Evolutionary conservation across 2,888 invertebrate species (phyloP).

Genomic region (Lepas anatifera): DNA sequence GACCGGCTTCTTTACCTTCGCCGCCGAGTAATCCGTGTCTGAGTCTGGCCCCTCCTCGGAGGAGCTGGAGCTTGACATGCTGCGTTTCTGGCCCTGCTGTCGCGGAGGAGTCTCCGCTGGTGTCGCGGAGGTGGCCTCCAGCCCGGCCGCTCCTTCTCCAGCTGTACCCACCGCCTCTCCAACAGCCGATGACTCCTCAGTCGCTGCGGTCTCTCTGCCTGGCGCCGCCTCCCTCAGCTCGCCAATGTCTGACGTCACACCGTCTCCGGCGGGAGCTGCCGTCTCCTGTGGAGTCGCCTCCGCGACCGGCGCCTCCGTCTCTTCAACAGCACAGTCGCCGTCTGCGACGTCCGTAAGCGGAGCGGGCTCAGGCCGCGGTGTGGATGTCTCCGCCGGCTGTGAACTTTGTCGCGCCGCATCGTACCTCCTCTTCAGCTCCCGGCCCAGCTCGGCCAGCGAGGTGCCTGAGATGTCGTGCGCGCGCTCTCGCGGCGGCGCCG

Average conservation of each 20-base stretch:
- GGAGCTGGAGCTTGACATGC: too few relatives aligned
- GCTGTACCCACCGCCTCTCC: too few relatives aligned
- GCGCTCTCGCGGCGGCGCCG: neutral
- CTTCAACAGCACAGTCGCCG: too few relatives aligned
- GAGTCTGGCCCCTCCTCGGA: neutral
- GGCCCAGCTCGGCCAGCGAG: neutral
- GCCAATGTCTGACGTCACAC: neutral
- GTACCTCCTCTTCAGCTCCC: neutral
- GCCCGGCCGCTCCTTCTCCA: too few relatives aligned
- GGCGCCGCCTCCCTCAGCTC: neutral
- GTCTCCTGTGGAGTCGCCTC: neutral
- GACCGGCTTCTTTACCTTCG: neutral
- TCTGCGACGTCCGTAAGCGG: too few relatives aligned
- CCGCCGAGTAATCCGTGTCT: neutral
- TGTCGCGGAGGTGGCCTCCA: too few relatives aligned
- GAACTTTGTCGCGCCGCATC: neutral
- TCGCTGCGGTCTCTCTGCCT: too few relatives aligned
- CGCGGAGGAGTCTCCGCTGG: too few relatives aligned
- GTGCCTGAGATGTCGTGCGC: neutral
- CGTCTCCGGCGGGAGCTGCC: neutral
- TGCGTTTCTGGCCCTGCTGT: too few relatives aligned
- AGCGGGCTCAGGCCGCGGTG: too few relatives aligned
- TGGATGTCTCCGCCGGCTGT: neutral
- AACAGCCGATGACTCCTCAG: too few relatives aligned
- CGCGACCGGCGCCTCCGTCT: neutral